A percentile compares a stretch with the other conserved stretches of the same genome.
Evolutionary conservation across 1,140 invertebrate genomes (phyloP).

Genomic region (Pissodes strobi): DNA sequence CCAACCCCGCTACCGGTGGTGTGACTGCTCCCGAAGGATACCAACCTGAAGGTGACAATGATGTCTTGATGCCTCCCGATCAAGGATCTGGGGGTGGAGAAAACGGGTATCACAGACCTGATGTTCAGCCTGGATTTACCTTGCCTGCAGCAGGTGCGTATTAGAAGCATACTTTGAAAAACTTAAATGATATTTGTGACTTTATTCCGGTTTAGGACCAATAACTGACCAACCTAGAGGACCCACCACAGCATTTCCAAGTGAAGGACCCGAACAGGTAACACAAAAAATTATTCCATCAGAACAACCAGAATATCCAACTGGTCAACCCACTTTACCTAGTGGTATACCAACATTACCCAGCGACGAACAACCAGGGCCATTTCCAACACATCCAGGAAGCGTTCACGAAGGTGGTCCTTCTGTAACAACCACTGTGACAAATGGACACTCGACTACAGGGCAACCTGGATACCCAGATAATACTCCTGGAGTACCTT

Average conservation of each 20-base stretch:
- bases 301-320: background rate
- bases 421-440: too few species aligned
- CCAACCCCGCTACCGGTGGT: conserved; percentile 34
- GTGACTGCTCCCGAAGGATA: conserved; percentile 26
- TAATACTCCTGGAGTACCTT: background rate
- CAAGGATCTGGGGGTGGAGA: conserved; percentile 1
- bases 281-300: background rate
- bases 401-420: background rate
- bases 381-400: conserved; percentile 1
- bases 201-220: background rate
- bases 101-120: background rate
- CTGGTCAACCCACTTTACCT: background rate
- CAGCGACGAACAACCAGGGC: background rate
- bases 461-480: conserved; percentile 3
- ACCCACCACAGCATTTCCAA: background rate
- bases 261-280: too few species aligned
- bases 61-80: conserved; percentile 17
- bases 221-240: background rate
- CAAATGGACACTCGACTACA: too few species aligned
- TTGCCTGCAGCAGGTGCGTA: background rate
- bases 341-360: background rate
- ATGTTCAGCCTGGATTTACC: conserved; percentile 7
- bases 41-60: background rate
- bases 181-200: too few species aligned
- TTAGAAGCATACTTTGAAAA: too few species aligned